Conservation (phyloP, 2,797 vertebrate genomes). For the Mormyrops boulengeri region DNA sequence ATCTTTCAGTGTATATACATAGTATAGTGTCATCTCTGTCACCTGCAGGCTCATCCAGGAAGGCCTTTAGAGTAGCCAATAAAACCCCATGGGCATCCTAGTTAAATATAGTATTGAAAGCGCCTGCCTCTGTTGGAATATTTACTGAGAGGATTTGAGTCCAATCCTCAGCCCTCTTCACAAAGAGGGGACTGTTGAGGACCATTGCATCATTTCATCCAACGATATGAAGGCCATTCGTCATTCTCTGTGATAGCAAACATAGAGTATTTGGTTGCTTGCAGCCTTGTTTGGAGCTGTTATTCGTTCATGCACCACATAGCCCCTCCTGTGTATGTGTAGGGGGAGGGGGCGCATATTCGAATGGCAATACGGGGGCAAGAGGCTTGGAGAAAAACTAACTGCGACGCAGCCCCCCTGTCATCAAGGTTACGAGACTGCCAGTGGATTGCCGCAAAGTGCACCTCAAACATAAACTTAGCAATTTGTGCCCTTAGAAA, state of each 20-base stretch:
- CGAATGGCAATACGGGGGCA: not conserved
- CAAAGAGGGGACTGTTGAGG: not conserved
- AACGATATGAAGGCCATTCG: not conserved
- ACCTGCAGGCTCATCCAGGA: not conserved
- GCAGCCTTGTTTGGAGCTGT: not conserved
- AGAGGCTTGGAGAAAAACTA: not conserved
- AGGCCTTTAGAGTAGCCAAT: not conserved
- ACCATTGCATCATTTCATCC: not conserved
- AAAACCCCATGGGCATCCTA: not conserved
- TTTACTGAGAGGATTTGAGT: conserved; percentile 1
- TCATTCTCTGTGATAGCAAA: not conserved
- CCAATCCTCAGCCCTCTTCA: not conserved
- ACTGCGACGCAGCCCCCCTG: not conserved
- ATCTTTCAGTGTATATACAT: not conserved
- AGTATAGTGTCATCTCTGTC: not conserved
- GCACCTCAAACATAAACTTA: not conserved
- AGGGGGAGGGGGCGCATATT: not conserved
- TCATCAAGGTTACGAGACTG: not conserved
- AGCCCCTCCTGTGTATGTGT: not conserved
- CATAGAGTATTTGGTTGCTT: not conserved
- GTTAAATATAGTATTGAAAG: not conserved
- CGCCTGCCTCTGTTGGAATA: not conserved
- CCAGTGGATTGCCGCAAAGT: not conserved
- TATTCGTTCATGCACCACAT: not conserved
- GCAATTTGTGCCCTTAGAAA: not conserved